Conservation (phyloP, 2,113 vertebrate genomes). For the Bos taurus region ARS-UCD2.0 NC_037328.1:108779001-108779500, state of each 20-base stretch:
- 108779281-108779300: too few species aligned
- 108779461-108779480: background rate
- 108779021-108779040: background rate
- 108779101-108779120: background rate
- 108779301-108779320: too few species aligned
- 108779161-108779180: background rate
- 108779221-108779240: background rate
- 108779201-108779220: background rate
- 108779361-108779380: too few species aligned
- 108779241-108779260: background rate
- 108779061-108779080: background rate
- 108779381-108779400: too few species aligned
- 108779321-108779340: too few species aligned
- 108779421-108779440: background rate
- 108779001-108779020: background rate
- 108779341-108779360: too few species aligned
- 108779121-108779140: background rate
- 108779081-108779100: background rate
- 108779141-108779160: background rate
- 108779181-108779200: background rate
- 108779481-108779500: background rate
- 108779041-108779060: background rate
- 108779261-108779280: background rate
- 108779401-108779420: background rate
- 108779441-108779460: background rate